Evolutionary conservation across 2,888 invertebrate genomes (phyloP).

Genomic region (Monopis laevigella): DNA sequence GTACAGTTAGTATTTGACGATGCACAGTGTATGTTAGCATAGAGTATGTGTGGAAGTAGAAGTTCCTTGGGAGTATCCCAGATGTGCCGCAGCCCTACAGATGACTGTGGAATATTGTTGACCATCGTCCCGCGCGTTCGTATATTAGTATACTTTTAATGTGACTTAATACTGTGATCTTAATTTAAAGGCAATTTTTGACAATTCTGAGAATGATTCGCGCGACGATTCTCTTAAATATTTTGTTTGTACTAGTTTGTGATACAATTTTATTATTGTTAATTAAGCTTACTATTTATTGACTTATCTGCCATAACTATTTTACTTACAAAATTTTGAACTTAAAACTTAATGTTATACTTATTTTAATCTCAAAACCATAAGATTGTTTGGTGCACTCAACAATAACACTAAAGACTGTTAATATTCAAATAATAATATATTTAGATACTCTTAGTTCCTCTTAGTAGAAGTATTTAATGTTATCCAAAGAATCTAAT

Average conservation of each 20-base stretch:
- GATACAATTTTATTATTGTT: too few species aligned
- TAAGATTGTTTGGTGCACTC: conserved; percentile 11
- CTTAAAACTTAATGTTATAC: background rate
- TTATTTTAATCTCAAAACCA: background rate
- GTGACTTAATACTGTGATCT: conserved; percentile 68
- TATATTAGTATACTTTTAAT: conserved; percentile 56
- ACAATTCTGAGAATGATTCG: conserved; percentile 52
- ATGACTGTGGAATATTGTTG: conserved; percentile 65
- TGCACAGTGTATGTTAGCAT: too few species aligned
- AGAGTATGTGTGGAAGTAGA: too few species aligned
- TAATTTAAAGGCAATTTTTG: conserved; percentile 63
- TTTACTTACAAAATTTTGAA: background rate
- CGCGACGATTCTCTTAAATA: conserved; percentile 44
- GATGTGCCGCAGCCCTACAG: conserved; percentile 41
- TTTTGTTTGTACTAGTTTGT: conserved; percentile 50
- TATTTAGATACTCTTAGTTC: conserved; percentile 51
- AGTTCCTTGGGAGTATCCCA: conserved; percentile 35
- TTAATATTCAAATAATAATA: conserved; percentile 30
- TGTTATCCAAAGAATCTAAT: conserved; percentile 62
- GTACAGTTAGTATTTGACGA: too few species aligned
- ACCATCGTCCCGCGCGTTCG: conserved; percentile 52
- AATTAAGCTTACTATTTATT: conserved; percentile 9
- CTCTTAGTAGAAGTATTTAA: conserved; percentile 61
- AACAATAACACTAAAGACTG: conserved; percentile 23
- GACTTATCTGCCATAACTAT: conserved; percentile 4